Percentiles rank a stretch among this genome's conserved stretches.
Evolutionary conservation across 2,797 vertebrate genomes (phyloP).

Genomic region (Gadopsis bispinosus): DNA sequence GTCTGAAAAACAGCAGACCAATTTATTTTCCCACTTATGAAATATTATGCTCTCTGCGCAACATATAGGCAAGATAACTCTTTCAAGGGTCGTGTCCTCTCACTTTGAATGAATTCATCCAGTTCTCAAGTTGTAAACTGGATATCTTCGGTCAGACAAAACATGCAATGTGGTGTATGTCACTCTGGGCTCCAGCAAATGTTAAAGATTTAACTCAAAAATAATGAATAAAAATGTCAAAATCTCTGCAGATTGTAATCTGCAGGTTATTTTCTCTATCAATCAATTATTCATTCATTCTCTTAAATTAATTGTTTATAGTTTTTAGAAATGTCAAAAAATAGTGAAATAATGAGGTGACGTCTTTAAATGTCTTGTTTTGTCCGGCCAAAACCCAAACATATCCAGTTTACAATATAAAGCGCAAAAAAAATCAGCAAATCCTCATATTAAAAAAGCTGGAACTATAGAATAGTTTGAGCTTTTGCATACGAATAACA

Average conservation of each 20-base stretch:
- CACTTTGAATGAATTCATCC: slow-evolving; percentile 4
- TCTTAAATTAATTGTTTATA: background rate
- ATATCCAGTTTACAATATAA: background rate
- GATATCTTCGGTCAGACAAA: background rate
- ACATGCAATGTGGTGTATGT: background rate
- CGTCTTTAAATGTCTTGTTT: too few relatives aligned
- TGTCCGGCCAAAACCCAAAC: background rate
- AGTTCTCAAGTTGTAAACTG: background rate
- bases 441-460: background rate
- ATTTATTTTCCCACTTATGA: slow-evolving; percentile 43
- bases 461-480: background rate
- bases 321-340: background rate
- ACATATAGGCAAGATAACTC: background rate
- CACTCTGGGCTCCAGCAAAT: background rate
- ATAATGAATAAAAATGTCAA: background rate
- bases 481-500: background rate
- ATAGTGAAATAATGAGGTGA: background rate
- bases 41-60: slow-evolving; percentile 17
- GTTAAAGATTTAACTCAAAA: background rate
- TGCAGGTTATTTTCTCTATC: background rate
- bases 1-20: slow-evolving; percentile 21
- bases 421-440: background rate
- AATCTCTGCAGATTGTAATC: background rate
- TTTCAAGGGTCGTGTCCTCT: background rate
- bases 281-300: background rate